Evolutionary conservation across 2,888 invertebrate species (phyloP), one percentile per base, ranked within the genome.

Genomic region (Acrocyrtus sp.): DNA sequence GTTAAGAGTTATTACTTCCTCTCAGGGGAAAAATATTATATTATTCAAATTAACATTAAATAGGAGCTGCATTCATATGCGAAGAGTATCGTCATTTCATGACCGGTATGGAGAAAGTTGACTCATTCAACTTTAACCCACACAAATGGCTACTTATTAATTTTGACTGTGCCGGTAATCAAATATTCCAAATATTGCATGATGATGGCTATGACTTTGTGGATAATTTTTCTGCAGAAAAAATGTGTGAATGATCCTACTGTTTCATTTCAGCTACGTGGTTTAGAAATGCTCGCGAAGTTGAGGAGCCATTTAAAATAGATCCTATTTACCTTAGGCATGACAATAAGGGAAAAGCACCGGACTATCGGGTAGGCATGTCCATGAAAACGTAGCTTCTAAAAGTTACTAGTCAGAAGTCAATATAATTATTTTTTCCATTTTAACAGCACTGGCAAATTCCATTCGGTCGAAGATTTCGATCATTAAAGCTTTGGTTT

Each of bases 131-230:
- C 85, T 97, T 98, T 83, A 99, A 99, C 84, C 98, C 99, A 0
- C 98, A 98, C 85, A 99, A 99, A 85, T 99, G 98, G 98, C 87
- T 99, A 89, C 85, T 98, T 80, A 95, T 98, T n/a, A 98, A 96
- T 85, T 99, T 98, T 82, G 99, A 99, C 85, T 99, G 98, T 84
- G 98, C 98, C 12, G 92, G 98, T 0, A 92, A n/a, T n/a, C n/a
- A n/a, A n/a, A n/a, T n/a, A n/a, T n/a, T n/a, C n/a, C n/a, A 98
- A 93, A 99, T n/a, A n/a, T n/a, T 24, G 8, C 12, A 29, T 98
- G 98, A 84, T 60, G 12, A 26, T 21, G 3, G 17, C 4, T 17
- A n/a, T 3, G 26, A 10, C 8, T 19, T n/a, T n/a, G n/a, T n/a
- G n/a, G n/a, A n/a, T n/a, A n/a, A n/a, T n/a, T n/a, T n/a, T n/a